Evolutionary conservation across 2,888 invertebrate species (phyloP).

Genomic region (Diarsia brunnea): DNA sequence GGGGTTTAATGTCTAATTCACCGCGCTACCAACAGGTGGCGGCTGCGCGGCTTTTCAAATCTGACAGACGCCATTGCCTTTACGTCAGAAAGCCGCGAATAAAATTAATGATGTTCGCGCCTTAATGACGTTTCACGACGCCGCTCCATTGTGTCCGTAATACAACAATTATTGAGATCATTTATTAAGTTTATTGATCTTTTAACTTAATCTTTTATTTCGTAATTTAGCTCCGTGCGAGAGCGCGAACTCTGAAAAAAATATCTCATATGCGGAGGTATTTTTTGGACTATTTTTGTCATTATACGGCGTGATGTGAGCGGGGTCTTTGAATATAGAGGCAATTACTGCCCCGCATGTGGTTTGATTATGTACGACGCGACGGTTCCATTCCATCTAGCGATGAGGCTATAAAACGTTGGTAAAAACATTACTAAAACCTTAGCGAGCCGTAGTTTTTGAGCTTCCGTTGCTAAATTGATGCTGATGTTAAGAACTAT

Average conservation of each 20-base stretch:
- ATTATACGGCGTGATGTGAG: conserved; percentile 91
- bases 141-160: conserved; percentile 91
- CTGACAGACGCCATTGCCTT: conserved; percentile 90
- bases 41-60: conserved; percentile 88
- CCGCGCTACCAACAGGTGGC: conserved; percentile 91
- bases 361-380: conserved; percentile 88
- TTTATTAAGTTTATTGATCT: conserved; percentile 91
- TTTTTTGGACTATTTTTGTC: conserved; percentile 91
- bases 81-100: conserved; percentile 90
- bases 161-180: conserved; percentile 91
- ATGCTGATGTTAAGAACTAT: conserved; percentile 84
- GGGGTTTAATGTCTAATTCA: conserved; percentile 88
- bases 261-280: conserved; percentile 89
- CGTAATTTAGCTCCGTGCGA: conserved; percentile 89
- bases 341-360: conserved; percentile 91
- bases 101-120: conserved; percentile 91
- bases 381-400: conserved; percentile 86
- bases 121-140: conserved; percentile 90
- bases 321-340: conserved; percentile 89
- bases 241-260: conserved; percentile 89
- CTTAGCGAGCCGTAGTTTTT: conserved; percentile 84
- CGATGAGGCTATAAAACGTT: conserved; percentile 83
- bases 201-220: conserved; percentile 91
- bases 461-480: conserved; percentile 90
- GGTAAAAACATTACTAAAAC: conserved; percentile 87